Base-by-base conservation (phyloP, 2,797 vertebrate genomes). In the Fringilla coelebs region DNA sequence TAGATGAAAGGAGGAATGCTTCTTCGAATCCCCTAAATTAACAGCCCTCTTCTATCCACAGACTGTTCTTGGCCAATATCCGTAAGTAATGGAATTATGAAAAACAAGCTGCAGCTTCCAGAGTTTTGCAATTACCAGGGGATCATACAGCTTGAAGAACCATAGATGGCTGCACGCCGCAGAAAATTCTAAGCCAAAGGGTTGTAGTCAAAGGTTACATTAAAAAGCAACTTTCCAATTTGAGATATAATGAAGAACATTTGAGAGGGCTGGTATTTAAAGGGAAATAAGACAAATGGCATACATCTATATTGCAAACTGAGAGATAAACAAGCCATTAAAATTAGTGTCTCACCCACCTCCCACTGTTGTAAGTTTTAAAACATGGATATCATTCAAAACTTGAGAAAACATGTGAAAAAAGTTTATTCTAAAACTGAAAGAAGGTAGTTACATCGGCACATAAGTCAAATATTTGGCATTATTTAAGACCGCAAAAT, bases 161-260 rank as follows among this genome's bases (percentile, higher is more conserved):
- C 51, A 55, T 3, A 62, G 52, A 91, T 57, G 77, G 88, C 52
- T 77, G 63, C 34, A 36, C 0, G 34, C 71, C 10, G 43, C 46
- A 60, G 62, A 76, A 86, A 90, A 88, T 62, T 91, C 38, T 29
- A 80, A 96, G 89, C 73, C 81, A 90, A 94, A 92, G 76, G 61
- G 49, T 2, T 94, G 20, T 20, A 74, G 82, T 93, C 63, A 87
- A 82, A 92, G 58, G 62, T 92, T 84, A 82, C 36, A 92, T 70
- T 34, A 85, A 43, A 85, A 81, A 84, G 45, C 7, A 60, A 32
- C 52, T 75, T 87, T 68, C 22, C 46, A 89, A 45, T 13, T 17
- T 38, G 22, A 89, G 46, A 46, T 18, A 76, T 3, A 89, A 73
- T 7, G 34, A 24, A 77, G 54, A 78, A 79, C 79, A 78, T 65